Conservation (phyloP, 1,140 invertebrate species). For the Gonioctena quinquepunctata region DNA sequence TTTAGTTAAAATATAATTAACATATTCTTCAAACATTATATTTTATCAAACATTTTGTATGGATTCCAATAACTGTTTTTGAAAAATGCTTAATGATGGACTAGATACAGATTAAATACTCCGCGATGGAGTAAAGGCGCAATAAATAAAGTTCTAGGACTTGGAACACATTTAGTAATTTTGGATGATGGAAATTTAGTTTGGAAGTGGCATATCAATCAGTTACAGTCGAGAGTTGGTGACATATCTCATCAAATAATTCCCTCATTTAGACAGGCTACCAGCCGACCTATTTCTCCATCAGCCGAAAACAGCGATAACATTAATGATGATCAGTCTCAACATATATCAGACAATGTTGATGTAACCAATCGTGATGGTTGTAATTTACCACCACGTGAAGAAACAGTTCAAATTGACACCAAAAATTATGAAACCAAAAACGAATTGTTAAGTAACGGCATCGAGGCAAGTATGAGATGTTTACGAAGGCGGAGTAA, state of each 20-base stretch:
- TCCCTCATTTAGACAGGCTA: not conserved
- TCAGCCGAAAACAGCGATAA: not conserved
- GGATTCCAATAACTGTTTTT: no score
- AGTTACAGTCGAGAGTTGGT: not conserved
- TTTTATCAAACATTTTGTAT: no score
- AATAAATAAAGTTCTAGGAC: not conserved
- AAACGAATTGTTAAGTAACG: not conserved
- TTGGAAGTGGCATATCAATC: not conserved
- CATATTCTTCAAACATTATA: no score
- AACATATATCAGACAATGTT: not conserved
- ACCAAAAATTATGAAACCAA: no score
- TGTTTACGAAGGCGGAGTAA: not conserved
- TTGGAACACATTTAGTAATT: not conserved
- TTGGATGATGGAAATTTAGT: not conserved
- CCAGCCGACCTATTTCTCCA: not conserved
- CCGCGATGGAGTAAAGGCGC: not conserved
- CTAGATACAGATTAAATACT: not conserved
- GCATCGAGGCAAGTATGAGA: not conserved
- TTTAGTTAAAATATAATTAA: not conserved
- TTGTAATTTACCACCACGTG: not conserved
- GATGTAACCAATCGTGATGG: not conserved
- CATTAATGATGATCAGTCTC: not conserved
- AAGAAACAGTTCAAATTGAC: no score
- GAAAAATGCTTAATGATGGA: no score
- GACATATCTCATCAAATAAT: not conserved